Evolutionary conservation across 2,797 vertebrate species (phyloP).

Genomic region (Cyclopterus lumpus): DNA sequence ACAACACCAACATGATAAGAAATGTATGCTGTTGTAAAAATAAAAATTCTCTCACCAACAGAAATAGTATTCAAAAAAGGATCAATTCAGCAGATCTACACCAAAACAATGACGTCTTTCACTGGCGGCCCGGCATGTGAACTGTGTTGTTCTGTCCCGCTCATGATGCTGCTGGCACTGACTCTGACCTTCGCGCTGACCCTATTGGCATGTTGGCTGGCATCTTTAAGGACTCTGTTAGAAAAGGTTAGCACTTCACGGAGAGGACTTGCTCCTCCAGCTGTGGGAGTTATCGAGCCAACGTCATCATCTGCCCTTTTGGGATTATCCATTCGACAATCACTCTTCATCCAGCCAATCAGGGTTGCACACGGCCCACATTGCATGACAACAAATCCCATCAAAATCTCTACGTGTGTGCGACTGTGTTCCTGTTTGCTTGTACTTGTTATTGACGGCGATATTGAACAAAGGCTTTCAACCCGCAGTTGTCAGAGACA

Average conservation of each 20-base stretch:
- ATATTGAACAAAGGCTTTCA: slow-evolving; percentile 44
- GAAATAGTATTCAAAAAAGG: not conserved
- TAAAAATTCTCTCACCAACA: too few relatives aligned
- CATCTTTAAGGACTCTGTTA: slow-evolving; percentile 35
- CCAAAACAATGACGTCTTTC: slow-evolving; percentile 2
- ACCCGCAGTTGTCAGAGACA: slow-evolving; percentile 44
- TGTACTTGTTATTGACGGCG: slow-evolving; percentile 16
- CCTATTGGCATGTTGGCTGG: slow-evolving; percentile 1
- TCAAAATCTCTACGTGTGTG: slow-evolving; percentile 34
- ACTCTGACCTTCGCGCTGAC: slow-evolving; percentile 7
- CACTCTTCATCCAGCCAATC: slow-evolving; percentile 64
- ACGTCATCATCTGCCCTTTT: slow-evolving; percentile 63
- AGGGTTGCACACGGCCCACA: slow-evolving; percentile 21
- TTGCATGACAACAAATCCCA: slow-evolving; percentile 57
- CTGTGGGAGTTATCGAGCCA: slow-evolving; percentile 48
- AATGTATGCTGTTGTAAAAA: not conserved
- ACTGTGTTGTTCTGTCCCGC: not conserved
- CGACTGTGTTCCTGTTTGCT: slow-evolving; percentile 17
- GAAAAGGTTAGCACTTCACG: slow-evolving; percentile 34
- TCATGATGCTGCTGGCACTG: slow-evolving; percentile 11
- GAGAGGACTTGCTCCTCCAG: slow-evolving; percentile 44
- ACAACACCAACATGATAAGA: not conserved
- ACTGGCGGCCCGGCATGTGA: not conserved
- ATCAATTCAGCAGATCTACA: not conserved
- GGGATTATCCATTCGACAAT: slow-evolving; percentile 67